phyloP scores from a whole-genome alignment of 2,113 vertebrate genomes.

The Cepphus grylle region DNA sequence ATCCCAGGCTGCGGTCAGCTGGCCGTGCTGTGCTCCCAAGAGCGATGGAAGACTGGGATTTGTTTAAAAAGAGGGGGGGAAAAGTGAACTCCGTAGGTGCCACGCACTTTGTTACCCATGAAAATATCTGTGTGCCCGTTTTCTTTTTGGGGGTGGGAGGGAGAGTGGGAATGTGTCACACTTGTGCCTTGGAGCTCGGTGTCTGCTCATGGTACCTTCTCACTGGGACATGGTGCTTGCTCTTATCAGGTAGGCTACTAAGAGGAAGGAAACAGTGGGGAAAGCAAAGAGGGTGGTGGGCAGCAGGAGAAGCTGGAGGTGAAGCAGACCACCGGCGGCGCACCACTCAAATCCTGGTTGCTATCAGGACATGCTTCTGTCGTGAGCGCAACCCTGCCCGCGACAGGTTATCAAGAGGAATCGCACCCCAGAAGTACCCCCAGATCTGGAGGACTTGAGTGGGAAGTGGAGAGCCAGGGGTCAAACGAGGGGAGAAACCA shows the following conservation, averaged over 20 bases:
- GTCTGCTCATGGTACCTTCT: background rate
- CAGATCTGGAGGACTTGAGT: background rate
- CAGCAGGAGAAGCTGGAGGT: background rate
- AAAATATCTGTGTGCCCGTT: background rate
- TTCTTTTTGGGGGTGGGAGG: background rate
- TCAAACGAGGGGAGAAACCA: background rate
- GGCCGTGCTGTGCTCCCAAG: background rate
- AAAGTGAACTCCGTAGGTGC: background rate
- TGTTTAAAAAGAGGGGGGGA: background rate
- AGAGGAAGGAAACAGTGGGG: background rate
- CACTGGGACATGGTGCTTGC: rapidly evolving
- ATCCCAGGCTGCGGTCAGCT: rapidly evolving
- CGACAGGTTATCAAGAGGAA: background rate
- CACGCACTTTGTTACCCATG: background rate
- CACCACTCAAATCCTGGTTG: background rate
- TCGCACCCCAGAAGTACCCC: background rate
- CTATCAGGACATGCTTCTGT: background rate
- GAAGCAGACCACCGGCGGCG: background rate
- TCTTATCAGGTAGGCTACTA: background rate
- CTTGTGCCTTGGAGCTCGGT: background rate
- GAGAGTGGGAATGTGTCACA: background rate
- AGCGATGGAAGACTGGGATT: background rate
- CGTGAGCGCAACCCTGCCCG: background rate
- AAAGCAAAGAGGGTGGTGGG: background rate
- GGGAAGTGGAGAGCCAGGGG: background rate